phyloP scores from a whole-genome alignment of 2,888 invertebrate species.

The Tryphoninae sp. region DNA sequence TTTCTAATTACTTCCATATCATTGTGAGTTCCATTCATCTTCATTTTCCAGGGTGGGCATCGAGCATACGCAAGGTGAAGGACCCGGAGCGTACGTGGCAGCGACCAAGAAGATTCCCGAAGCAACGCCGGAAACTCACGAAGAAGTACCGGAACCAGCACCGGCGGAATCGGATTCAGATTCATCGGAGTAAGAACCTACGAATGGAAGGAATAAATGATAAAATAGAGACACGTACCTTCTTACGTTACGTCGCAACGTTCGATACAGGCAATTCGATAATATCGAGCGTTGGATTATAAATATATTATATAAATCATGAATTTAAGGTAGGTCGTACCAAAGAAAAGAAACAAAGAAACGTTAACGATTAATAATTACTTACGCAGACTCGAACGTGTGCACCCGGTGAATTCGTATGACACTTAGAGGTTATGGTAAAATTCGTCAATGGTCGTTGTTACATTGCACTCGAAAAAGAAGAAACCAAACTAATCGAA shows the following conservation, averaged over 20 bases:
- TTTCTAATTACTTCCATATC: too few relatives aligned
- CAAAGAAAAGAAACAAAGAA: slow-evolving; percentile 1
- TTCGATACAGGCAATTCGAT: slow-evolving; percentile 21
- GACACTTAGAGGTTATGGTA: background rate
- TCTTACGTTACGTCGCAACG: slow-evolving; percentile 16
- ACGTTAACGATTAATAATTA: slow-evolving; percentile 44
- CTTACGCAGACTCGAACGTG: slow-evolving; percentile 39
- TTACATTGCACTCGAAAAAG: slow-evolving; percentile 2
- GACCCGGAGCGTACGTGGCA: slow-evolving; percentile 86
- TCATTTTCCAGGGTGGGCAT: slow-evolving; percentile 88
- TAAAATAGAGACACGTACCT: slow-evolving; percentile 21
- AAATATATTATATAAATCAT: slow-evolving; percentile 12
- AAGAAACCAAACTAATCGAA: slow-evolving; percentile 18
- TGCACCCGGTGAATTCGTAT: slow-evolving; percentile 14
- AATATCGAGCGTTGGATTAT: slow-evolving; percentile 21
- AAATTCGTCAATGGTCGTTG: background rate
- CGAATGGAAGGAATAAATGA: slow-evolving; percentile 71
- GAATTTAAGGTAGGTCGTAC: background rate
- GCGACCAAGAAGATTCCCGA: slow-evolving; percentile 83
- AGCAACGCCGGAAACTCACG: slow-evolving; percentile 75
- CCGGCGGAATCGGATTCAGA: slow-evolving; percentile 82
- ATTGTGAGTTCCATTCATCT: background rate
- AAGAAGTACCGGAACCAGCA: slow-evolving; percentile 79
- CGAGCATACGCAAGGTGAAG: slow-evolving; percentile 91
- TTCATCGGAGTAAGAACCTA: slow-evolving; percentile 81